Conservation (phyloP, 2,113 vertebrate genomes). For the Cyanoliseus patagonus region DNA sequence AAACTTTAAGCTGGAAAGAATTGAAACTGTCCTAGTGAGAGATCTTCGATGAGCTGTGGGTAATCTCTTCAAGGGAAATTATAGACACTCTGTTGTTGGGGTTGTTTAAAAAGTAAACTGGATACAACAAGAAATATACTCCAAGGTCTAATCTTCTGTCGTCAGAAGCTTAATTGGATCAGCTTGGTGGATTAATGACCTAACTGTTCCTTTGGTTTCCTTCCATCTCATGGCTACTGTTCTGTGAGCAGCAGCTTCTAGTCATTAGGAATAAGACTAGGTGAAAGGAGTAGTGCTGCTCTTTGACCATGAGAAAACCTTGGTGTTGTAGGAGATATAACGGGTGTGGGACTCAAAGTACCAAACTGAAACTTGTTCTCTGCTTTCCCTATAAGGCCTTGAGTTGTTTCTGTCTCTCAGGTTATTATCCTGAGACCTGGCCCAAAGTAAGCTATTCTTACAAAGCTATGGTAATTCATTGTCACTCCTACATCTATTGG, state of each 20-base stretch:
- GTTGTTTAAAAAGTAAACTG: not conserved
- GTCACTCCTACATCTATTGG: not conserved
- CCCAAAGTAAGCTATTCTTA: not conserved
- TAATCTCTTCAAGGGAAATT: not conserved
- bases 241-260: not conserved
- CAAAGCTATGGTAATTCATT: not conserved
- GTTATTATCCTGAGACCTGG: not conserved
- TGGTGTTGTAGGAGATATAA: not conserved
- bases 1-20: not conserved
- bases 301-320: not conserved
- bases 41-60: not conserved
- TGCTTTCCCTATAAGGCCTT: not conserved
- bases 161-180: not conserved
- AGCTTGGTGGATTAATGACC: not conserved
- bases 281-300: not conserved
- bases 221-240: not conserved
- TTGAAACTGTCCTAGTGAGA: not conserved
- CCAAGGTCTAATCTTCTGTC: not conserved
- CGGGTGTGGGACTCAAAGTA: not conserved
- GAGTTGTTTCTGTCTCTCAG: not conserved
- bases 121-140: not conserved
- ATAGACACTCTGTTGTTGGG: not conserved
- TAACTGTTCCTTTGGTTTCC: slow-evolving; percentile 14
- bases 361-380: not conserved
- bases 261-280: not conserved